A percentile compares a stretch with the other conserved stretches of the same genome.
phyloP scores from a whole-genome alignment of 2,888 invertebrate genomes.

The Drosophila melanosoma region DNA sequence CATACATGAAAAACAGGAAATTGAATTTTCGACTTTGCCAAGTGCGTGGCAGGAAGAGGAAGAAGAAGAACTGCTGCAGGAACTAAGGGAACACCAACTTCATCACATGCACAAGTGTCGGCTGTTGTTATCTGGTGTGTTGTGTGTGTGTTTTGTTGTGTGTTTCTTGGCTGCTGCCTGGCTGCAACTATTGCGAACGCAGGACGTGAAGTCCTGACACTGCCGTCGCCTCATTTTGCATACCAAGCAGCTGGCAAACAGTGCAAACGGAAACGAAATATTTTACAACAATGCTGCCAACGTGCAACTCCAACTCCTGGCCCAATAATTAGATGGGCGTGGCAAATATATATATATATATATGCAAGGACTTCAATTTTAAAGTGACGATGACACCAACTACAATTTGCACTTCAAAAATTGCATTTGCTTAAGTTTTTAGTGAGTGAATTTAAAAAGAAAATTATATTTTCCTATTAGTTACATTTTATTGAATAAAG shows the following conservation, averaged over 20 bases:
- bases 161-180: conserved; percentile 55
- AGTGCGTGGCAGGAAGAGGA: conserved; percentile 76
- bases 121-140: conserved; percentile 24
- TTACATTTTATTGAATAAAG: not conserved
- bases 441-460: not conserved
- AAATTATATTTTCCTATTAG: not conserved
- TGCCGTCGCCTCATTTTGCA: conserved; percentile 77
- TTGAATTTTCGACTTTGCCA: conserved; percentile 82
- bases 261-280: conserved; percentile 78
- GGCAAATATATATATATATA: conserved; percentile 31
- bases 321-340: conserved; percentile 71
- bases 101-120: conserved; percentile 50
- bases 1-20: conserved; percentile 78
- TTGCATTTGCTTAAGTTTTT: not conserved
- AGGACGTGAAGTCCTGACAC: conserved; percentile 71
- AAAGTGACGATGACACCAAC: conserved; percentile 43
- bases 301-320: conserved; percentile 18
- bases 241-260: conserved; percentile 77
- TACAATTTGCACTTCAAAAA: not conserved
- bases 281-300: conserved; percentile 74
- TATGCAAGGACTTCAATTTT: conserved; percentile 8
- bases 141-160: conserved; percentile 11
- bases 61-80: conserved; percentile 60
- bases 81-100: conserved; percentile 52
- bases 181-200: conserved; percentile 69